phyloP scores from a whole-genome alignment of 2,113 vertebrate species.

The Leuciscus idus region DNA sequence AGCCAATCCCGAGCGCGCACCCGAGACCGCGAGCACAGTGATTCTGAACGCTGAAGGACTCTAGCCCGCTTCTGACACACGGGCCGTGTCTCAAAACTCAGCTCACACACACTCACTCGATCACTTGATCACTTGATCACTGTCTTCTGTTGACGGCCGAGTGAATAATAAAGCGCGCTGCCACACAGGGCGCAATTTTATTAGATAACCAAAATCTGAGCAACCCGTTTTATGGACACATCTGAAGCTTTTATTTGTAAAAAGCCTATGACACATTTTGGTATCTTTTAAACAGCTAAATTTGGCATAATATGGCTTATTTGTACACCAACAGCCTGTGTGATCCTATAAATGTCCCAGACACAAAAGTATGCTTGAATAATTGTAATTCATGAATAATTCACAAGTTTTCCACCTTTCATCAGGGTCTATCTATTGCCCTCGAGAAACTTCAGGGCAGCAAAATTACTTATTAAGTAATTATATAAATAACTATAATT shows the following conservation, averaged over 20 bases:
- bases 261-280: neutral
- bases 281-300: neutral
- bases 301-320: neutral
- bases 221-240: neutral
- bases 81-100: neutral
- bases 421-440: too few species aligned
- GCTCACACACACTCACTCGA: too few species aligned
- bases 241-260: neutral
- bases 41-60: slow-evolving; percentile 50
- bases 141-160: neutral
- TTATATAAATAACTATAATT: neutral
- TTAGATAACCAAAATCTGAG: neutral
- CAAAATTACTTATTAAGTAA: neutral
- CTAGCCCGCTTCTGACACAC: slow-evolving; percentile 21
- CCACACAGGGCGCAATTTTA: neutral
- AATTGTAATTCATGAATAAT: neutral
- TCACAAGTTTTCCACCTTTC: neutral
- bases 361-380: neutral
- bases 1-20: slow-evolving; percentile 42
- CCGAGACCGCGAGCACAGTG: neutral
- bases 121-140: neutral
- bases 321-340: neutral
- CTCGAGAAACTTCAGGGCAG: neutral
- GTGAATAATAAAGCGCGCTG: neutral
- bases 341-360: too few species aligned